These are phyloP conservation scores for Periplaneta americana DNA, from an alignment of 1,140 invertebrate species.

Conservation along the genomic window DNA sequence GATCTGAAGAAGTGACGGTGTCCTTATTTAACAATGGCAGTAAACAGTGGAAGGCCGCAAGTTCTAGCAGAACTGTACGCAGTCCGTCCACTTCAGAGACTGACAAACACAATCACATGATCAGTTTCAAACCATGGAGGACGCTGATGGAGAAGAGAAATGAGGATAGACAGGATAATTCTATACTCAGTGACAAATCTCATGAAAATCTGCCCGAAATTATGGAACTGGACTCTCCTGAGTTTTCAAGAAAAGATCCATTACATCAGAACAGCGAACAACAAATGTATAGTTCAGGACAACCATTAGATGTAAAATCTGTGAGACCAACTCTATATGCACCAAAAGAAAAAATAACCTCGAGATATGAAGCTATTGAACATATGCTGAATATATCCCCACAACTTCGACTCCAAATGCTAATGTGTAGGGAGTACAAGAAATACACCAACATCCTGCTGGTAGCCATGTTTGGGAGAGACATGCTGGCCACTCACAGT, in stretches of 20 bases:
- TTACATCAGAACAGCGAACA: background rate
- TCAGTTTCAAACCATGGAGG: background rate
- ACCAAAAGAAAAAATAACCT: background rate
- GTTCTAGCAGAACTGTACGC: background rate
- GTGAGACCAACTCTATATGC: background rate
- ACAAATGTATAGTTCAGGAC: background rate
- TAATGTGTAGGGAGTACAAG: constrained; percentile 18
- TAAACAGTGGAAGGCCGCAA: background rate
- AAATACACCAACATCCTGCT: constrained; percentile 19
- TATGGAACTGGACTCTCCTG: background rate
- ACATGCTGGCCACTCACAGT: constrained; percentile 16
- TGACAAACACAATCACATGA: background rate
- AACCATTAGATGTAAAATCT: background rate
- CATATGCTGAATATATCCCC: background rate
- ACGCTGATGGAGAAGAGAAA: background rate
- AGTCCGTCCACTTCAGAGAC: background rate
- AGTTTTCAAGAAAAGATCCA: background rate
- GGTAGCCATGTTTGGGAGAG: constrained; percentile 17
- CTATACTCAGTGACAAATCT: background rate
- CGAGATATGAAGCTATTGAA: background rate
- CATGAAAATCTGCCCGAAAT: background rate
- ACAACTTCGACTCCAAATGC: constrained; percentile 14
- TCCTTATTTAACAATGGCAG: background rate
- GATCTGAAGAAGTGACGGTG: background rate
- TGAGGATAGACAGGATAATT: background rate